Percentiles rank a stretch among this genome's conserved stretches.
Evolutionary conservation across 37 sponge, comb jelly and placozoan genomes (phyloP).

Genomic region (Cladorhizidae sp.): DNA sequence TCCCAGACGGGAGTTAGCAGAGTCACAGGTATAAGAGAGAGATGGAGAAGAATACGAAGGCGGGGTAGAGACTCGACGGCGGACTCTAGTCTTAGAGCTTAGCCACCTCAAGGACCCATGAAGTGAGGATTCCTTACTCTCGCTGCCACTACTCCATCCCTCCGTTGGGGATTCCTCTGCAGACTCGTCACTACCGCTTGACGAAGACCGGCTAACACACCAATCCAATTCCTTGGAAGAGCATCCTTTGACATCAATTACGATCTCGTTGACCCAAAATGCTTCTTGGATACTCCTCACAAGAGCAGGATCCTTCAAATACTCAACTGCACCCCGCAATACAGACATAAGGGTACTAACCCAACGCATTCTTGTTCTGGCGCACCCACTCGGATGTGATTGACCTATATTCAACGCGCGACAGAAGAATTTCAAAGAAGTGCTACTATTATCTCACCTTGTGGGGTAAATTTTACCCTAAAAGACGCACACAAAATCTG

Average conservation of each 20-base stretch:
- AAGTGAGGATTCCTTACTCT: not conserved
- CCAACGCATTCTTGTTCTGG: no score
- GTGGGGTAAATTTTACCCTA: not conserved
- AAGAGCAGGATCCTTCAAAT: slow-evolving; percentile 55
- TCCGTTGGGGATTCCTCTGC: not conserved
- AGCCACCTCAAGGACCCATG: no score
- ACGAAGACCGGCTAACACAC: no score
- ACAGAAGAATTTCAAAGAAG: no score
- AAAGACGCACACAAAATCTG: not conserved
- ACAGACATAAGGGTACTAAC: no score
- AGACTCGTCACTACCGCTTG: not conserved
- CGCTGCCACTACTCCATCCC: not conserved
- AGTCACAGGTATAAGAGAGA: not conserved
- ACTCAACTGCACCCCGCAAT: slow-evolving; percentile 19
- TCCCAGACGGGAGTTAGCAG: not conserved
- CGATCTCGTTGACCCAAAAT: slow-evolving; percentile 34
- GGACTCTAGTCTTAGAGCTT: slow-evolving; percentile 2
- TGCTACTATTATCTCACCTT: not conserved
- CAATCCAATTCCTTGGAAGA: not conserved
- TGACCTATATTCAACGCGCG: no score
- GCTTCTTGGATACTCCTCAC: slow-evolving; percentile 60
- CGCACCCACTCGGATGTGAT: no score
- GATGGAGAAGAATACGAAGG: slow-evolving; percentile 3
- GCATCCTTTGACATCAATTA: not conserved
- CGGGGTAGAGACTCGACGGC: not conserved